These are phyloP conservation scores for Fragum sueziense DNA, from an alignment of 2,888 invertebrate species.

Conservation along the genomic window DNA sequence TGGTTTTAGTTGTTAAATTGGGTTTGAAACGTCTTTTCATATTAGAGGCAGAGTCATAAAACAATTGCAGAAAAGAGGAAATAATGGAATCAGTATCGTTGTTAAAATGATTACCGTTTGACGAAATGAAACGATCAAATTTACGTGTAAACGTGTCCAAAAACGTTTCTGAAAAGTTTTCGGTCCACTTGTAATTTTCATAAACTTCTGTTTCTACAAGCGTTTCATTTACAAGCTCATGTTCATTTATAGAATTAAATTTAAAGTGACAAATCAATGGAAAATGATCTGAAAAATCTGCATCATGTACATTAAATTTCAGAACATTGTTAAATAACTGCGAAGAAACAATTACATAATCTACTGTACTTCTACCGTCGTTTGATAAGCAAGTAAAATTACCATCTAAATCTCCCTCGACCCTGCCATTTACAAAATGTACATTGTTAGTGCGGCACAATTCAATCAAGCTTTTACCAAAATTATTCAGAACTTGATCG, in stretches of 20 bases:
- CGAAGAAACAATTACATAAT: neutral
- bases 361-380: neutral
- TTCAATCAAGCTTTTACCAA: neutral
- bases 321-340: neutral
- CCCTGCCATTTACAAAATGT: neutral
- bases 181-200: neutral
- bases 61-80: neutral
- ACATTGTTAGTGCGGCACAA: neutral
- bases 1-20: neutral
- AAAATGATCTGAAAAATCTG: conserved; percentile 9
- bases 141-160: too few relatives aligned
- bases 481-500: neutral
- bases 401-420: neutral
- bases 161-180: too few relatives aligned
- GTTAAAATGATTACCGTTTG: neutral
- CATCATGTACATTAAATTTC: neutral
- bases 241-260: neutral
- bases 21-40: neutral
- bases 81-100: neutral
- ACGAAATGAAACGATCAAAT: neutral
- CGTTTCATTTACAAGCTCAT: neutral
- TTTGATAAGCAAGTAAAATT: conserved; percentile 1
- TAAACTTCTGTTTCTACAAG: neutral
- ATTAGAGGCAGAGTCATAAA: neutral
- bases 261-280: neutral